These are phyloP conservation scores for Drymonia ruficornis DNA, from an alignment of 2,888 invertebrate genomes.

Conservation along the genomic window DNA sequence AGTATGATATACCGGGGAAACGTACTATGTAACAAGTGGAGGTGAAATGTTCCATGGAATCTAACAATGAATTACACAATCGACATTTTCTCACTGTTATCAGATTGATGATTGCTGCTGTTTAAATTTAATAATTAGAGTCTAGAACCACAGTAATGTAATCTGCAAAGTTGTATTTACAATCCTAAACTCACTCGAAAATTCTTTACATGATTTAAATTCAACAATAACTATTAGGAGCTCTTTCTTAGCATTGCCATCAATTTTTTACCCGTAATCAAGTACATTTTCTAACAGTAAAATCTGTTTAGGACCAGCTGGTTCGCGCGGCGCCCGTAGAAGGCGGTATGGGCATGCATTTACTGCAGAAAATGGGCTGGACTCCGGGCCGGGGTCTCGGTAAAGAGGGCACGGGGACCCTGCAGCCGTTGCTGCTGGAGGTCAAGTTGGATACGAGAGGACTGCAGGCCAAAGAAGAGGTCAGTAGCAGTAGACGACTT, in stretches of 20 bases:
- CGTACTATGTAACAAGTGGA: conserved; percentile 28
- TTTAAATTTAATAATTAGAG: no score
- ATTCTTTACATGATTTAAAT: neutral
- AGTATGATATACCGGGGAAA: conserved; percentile 51
- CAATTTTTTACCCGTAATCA: neutral
- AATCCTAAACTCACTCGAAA: no score
- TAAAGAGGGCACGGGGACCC: conserved; percentile 95
- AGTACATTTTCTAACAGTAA: conserved; percentile 17
- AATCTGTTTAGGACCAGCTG: conserved; percentile 91
- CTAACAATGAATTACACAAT: no score
- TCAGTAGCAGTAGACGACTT: conserved; percentile 58
- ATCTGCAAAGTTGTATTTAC: no score
- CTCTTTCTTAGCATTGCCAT: neutral
- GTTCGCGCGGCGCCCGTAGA: conserved; percentile 95
- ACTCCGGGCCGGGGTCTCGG: conserved; percentile 98
- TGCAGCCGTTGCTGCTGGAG: conserved; percentile 95
- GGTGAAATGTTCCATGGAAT: conserved; percentile 11
- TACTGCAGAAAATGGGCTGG: conserved; percentile 99
- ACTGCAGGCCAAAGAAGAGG: conserved; percentile 90
- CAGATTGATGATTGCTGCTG: no score
- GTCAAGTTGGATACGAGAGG: conserved; percentile 99
- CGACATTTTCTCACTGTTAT: no score
- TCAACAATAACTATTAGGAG: neutral
- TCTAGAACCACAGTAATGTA: no score
- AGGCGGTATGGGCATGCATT: conserved; percentile 98